Base-by-base conservation (phyloP, 2,888 invertebrate genomes). In the Copidosoma aretas region DNA sequence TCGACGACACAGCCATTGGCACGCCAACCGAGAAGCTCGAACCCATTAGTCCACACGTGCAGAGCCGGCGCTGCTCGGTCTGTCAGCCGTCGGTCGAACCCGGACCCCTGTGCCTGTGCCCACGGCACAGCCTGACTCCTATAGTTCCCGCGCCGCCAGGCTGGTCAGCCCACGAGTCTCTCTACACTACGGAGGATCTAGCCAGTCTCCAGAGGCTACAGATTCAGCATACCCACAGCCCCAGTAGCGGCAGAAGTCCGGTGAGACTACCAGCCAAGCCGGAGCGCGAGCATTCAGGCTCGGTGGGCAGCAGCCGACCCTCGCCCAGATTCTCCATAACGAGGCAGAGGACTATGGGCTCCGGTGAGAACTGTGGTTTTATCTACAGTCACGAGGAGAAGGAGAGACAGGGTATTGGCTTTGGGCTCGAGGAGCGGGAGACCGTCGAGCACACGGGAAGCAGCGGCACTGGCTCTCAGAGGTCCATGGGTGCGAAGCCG, bases 141-240 rank as follows among this genome's bases (percentile, higher is more conserved):
- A 61, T 76, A 1, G 81, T 83, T 17, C 82, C 82, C 4, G 82
- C 83, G 0, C 82, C 83, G 0, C 82, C 80, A 0, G 83, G 83
- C 5, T 83, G 83, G 82, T 80, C 80, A 1, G 61, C 73, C 2
- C 80, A 80, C 60, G 68, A 60, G 14, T 66, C 63, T 19, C 14
- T 24, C 49, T 54, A 53, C 43, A 49, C 53, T 10, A 4, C 41
- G 10, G 62, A 62, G 10, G 64, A 71, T 19, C 46, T 64, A 1
- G 46, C 59, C 4, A 51, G 10, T 17, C 54, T 65, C 5, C 61
- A 61, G n/a, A 56, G 15, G 8, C 4, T 63, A 24, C 17, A 32
- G 25, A 22, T 54, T 4, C 15, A 15, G 54, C 14, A 21, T 4
- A 4, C 24, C 5, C 14, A 22, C 8, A 56, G 17, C 5, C 15